Conservation (phyloP, 2,797 vertebrate species). For the Molothrus ater region DNA sequence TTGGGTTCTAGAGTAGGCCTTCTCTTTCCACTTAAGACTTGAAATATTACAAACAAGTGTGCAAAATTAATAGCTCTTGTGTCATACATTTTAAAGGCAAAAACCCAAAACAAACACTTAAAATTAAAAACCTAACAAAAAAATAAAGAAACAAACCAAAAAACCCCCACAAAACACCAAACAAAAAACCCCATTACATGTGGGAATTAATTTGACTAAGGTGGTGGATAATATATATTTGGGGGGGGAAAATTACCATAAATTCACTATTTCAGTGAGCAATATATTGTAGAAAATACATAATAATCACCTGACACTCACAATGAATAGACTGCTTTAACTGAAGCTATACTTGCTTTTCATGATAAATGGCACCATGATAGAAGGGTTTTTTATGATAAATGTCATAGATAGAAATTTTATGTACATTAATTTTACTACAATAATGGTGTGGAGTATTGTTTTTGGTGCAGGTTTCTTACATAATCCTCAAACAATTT, state of each 20-base stretch:
- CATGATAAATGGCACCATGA: not conserved
- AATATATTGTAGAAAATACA: not conserved
- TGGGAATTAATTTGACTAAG: not conserved
- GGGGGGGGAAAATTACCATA: not conserved
- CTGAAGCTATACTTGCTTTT: not conserved
- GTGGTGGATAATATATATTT: not conserved
- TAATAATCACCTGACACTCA: not conserved
- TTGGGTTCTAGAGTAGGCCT: not conserved
- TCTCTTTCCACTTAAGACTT: not conserved
- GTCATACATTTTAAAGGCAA: not conserved
- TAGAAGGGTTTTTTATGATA: not conserved
- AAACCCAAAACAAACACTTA: accelerated
- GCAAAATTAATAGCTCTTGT: not conserved
- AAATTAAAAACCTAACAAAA: not conserved
- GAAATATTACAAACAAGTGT: not conserved
- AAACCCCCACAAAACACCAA: not conserved
- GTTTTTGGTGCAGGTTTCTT: not conserved
- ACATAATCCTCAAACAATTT: not conserved
- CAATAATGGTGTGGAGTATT: not conserved
- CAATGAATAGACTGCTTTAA: not conserved
- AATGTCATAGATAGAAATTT: not conserved
- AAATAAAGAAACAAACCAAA: not conserved
- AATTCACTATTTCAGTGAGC: not conserved
- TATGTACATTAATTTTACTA: not conserved
- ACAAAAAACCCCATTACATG: not conserved